These are phyloP conservation scores for Hemicrepidius hirtus DNA, from an alignment of 2,888 invertebrate genomes.

Conservation along the genomic window DNA sequence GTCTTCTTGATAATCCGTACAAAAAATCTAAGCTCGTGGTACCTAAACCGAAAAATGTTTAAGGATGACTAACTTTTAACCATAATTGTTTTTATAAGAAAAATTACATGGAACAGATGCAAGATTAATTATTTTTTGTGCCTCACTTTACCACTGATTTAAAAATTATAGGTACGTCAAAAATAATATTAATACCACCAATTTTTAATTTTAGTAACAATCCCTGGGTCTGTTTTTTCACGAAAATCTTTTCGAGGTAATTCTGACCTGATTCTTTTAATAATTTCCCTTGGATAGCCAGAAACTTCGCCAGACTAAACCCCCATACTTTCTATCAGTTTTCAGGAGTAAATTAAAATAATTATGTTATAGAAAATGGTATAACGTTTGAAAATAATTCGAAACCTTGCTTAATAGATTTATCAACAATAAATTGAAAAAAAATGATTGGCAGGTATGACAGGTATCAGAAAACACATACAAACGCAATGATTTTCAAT, in stretches of 20 bases:
- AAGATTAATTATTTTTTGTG: constrained; percentile 4
- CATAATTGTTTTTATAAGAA: constrained; percentile 5
- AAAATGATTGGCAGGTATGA: too few relatives aligned
- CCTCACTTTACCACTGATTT: neutral
- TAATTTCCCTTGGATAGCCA: too few relatives aligned
- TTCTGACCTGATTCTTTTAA: too few relatives aligned
- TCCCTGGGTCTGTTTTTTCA: neutral
- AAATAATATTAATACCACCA: neutral
- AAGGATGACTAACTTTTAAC: constrained; percentile 27
- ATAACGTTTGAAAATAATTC: too few relatives aligned
- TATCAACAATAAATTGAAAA: too few relatives aligned
- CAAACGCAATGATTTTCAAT: neutral
- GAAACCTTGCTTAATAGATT: too few relatives aligned
- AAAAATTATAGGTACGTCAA: constrained; percentile 3
- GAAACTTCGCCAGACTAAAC: too few relatives aligned
- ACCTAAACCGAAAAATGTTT: constrained; percentile 24
- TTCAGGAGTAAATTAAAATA: too few relatives aligned
- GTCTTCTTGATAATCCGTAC: constrained; percentile 35
- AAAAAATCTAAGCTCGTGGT: constrained; percentile 36
- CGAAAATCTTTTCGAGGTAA: neutral
- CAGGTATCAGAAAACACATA: too few relatives aligned
- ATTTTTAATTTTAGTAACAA: too few relatives aligned
- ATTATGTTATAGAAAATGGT: too few relatives aligned
- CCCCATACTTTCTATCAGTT: too few relatives aligned
- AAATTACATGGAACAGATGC: constrained; percentile 3